Conservation (phyloP, 1,140 invertebrate genomes). For the Drosophila insularis region DNA sequence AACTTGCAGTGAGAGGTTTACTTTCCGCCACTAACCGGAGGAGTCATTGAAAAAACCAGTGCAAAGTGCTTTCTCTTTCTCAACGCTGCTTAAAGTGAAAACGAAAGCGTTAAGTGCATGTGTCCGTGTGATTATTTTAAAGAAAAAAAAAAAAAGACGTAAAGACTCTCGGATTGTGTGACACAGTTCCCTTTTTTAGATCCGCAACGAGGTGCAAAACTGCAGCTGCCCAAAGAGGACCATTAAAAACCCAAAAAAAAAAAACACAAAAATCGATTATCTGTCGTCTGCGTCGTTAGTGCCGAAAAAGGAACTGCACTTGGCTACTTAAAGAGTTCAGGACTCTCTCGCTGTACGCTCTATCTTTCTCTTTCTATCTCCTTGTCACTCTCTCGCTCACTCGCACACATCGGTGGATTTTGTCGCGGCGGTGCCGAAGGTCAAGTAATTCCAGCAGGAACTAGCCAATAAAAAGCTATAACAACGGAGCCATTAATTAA, state of each 20-base stretch:
- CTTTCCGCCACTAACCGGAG: constrained; percentile 15
- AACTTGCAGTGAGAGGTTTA: constrained; percentile 57
- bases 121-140: constrained; percentile 5
- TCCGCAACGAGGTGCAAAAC: neutral
- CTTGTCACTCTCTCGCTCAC: neutral
- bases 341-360: neutral
- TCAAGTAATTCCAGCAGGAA: constrained; percentile 52
- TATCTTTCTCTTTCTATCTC: neutral
- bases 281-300: constrained; percentile 10
- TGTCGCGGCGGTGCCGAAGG: constrained; percentile 33
- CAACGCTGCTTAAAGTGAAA: constrained; percentile 49
- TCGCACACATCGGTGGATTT: neutral
- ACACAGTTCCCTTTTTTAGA: constrained; percentile 6
- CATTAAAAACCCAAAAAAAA: neutral
- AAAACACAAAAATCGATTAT: constrained; percentile 22
- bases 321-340: constrained; percentile 8
- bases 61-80: constrained; percentile 10
- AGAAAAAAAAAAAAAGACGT: neutral
- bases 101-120: constrained; percentile 51
- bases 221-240: neutral
- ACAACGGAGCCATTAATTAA: constrained; percentile 80
- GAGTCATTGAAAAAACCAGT: constrained; percentile 14
- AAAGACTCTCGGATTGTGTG: neutral
- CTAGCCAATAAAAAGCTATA: constrained; percentile 62
- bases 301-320: constrained; percentile 10